Evolutionary conservation across 1,140 invertebrate species (phyloP).

Genomic region (Brachionus asplanchnoidis): DNA sequence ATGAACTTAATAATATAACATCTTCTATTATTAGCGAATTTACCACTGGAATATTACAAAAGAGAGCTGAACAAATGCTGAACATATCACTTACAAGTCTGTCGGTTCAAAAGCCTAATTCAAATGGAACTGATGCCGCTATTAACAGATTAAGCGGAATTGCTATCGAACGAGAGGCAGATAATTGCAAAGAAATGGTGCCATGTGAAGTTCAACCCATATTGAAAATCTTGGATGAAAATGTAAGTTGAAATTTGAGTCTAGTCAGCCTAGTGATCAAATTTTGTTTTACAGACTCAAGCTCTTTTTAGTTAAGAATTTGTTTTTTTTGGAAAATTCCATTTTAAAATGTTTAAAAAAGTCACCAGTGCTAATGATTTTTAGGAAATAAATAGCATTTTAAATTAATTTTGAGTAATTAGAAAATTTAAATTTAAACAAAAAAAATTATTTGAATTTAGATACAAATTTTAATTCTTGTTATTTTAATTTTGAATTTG

Average conservation of each 20-base stretch:
- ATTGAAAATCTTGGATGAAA: not conserved
- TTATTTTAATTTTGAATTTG: too few relatives aligned
- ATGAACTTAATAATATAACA: not conserved
- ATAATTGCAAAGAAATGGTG: not conserved
- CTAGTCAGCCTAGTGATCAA: too few relatives aligned
- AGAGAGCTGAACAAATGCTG: not conserved
- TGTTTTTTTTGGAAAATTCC: too few relatives aligned
- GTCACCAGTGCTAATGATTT: too few relatives aligned
- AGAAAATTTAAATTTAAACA: too few relatives aligned
- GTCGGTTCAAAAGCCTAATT: not conserved
- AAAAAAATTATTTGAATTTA: too few relatives aligned
- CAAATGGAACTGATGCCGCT: constrained; percentile 9
- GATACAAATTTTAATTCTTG: too few relatives aligned
- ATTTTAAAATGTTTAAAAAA: too few relatives aligned
- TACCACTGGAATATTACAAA: not conserved
- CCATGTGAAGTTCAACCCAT: constrained; percentile 24
- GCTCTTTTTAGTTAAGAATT: too few relatives aligned
- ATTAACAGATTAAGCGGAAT: not conserved
- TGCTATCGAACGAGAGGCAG: not conserved
- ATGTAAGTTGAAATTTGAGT: not conserved
- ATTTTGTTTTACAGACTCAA: too few relatives aligned
- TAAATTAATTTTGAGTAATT: too few relatives aligned
- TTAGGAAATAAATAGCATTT: too few relatives aligned
- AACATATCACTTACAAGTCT: not conserved
- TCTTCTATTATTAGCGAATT: not conserved